Evolutionary conservation across 1,140 invertebrate species (phyloP).

Genomic region (Prorops nasuta): DNA sequence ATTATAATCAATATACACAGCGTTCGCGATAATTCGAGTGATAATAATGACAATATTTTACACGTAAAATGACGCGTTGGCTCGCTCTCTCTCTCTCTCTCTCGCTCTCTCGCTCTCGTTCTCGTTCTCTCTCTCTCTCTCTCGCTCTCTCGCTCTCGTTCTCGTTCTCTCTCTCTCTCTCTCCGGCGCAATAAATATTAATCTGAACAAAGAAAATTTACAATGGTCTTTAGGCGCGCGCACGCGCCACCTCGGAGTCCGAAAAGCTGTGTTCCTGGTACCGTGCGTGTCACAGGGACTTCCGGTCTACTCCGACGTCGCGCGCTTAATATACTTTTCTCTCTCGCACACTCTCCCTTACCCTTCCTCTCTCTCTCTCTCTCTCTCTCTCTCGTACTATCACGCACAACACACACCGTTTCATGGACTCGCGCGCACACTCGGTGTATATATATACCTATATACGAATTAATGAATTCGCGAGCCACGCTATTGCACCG

Average conservation of each 20-base stretch:
- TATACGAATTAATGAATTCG: too few species aligned
- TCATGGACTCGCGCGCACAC: constrained; percentile 6
- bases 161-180: too few species aligned
- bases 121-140: too few species aligned
- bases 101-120: too few species aligned
- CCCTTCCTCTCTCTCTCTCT: background rate
- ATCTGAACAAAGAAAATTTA: constrained; percentile 52
- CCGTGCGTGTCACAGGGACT: too few species aligned
- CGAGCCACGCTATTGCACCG: constrained; percentile 47
- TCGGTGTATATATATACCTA: too few species aligned
- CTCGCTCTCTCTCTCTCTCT: too few species aligned
- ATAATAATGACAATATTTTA: constrained; percentile 55
- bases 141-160: too few species aligned
- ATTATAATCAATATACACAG: constrained; percentile 55
- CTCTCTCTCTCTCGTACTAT: constrained; percentile 5
- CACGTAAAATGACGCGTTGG: constrained; percentile 48
- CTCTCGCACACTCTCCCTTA: background rate
- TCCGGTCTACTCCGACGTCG: too few species aligned
- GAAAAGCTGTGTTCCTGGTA: constrained; percentile 19
- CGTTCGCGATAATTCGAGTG: constrained; percentile 51
- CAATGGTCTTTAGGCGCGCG: constrained; percentile 39
- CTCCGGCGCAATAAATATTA: constrained; percentile 50
- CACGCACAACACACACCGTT: constrained; percentile 8
- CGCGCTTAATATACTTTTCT: constrained; percentile 1
- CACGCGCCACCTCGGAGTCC: constrained; percentile 21